Evolutionary conservation across 2,888 invertebrate species (phyloP).

Genomic region (Calephelis perditalis): DNA sequence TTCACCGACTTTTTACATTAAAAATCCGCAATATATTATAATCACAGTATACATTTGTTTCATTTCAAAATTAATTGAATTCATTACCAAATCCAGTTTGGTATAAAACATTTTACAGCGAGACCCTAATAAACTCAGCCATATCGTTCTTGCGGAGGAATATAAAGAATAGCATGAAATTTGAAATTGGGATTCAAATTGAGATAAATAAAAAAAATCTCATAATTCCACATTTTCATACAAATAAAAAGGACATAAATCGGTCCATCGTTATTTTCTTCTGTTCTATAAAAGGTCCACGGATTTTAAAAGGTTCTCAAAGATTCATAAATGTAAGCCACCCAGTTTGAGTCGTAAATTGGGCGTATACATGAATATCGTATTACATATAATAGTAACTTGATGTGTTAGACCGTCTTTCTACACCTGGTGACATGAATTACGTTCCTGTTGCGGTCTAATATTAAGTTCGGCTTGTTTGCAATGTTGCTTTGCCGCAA

Average conservation of each 20-base stretch:
- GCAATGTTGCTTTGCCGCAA: conserved; percentile 37
- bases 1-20: no score
- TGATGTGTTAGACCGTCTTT: conserved; percentile 57
- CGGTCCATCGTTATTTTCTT: conserved; percentile 16
- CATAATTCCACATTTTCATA: conserved; percentile 18
- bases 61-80: conserved; percentile 17
- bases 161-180: conserved; percentile 4
- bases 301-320: conserved; percentile 68
- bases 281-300: conserved; percentile 33
- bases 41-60: no score
- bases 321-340: conserved; percentile 68
- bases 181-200: not conserved
- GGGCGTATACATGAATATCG: conserved; percentile 56
- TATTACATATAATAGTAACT: conserved; percentile 58
- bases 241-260: conserved; percentile 31
- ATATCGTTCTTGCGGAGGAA: not conserved
- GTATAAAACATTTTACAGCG: conserved; percentile 38
- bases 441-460: conserved; percentile 57
- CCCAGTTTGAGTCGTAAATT: conserved; percentile 66
- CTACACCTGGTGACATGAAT: conserved; percentile 68
- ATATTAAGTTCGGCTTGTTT: conserved; percentile 60
- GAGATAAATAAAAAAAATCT: conserved; percentile 24
- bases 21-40: no score
- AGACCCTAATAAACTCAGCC: conserved; percentile 17
- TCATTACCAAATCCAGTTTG: conserved; percentile 26